These are phyloP conservation scores for Microhierax caerulescens DNA, from an alignment of 2,797 vertebrate species.

Conservation along the genomic window DNA sequence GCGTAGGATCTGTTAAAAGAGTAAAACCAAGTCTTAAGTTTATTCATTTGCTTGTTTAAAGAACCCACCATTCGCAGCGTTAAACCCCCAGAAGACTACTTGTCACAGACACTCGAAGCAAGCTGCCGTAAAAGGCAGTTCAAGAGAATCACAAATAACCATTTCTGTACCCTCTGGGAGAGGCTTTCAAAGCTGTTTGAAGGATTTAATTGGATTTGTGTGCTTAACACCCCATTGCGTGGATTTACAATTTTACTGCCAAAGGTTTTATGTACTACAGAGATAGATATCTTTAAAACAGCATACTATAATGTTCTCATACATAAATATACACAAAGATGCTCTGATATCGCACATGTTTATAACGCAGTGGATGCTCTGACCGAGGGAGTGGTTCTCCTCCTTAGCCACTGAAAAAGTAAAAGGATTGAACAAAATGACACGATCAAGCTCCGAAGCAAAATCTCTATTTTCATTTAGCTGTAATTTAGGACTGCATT, in stretches of 20 bases:
- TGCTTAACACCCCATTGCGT: constrained; percentile 49
- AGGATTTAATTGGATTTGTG: constrained; percentile 54
- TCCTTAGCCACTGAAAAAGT: not conserved
- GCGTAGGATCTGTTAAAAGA: constrained; percentile 87
- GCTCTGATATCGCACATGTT: not conserved
- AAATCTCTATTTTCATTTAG: not conserved
- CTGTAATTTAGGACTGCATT: constrained; percentile 4
- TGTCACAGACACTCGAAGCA: constrained; percentile 47
- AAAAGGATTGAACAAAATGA: not conserved
- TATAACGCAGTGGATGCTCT: not conserved
- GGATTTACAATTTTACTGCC: constrained; percentile 58
- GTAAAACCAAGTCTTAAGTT: constrained; percentile 31
- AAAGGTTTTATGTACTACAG: constrained; percentile 42
- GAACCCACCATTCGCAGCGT: not conserved
- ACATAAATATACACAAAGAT: constrained; percentile 17
- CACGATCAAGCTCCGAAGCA: not conserved
- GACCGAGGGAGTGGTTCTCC: not conserved
- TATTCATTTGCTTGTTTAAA: constrained; percentile 50
- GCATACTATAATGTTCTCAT: constrained; percentile 9
- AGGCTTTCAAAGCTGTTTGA: constrained; percentile 46
- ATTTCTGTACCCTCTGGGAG: constrained; percentile 62
- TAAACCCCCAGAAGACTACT: constrained; percentile 40
- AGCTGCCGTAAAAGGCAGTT: constrained; percentile 42
- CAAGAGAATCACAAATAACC: constrained; percentile 52
- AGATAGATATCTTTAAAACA: constrained; percentile 46